Conservation (phyloP, 2,113 vertebrate genomes). For the Psilopogon haemacephalus region DNA sequence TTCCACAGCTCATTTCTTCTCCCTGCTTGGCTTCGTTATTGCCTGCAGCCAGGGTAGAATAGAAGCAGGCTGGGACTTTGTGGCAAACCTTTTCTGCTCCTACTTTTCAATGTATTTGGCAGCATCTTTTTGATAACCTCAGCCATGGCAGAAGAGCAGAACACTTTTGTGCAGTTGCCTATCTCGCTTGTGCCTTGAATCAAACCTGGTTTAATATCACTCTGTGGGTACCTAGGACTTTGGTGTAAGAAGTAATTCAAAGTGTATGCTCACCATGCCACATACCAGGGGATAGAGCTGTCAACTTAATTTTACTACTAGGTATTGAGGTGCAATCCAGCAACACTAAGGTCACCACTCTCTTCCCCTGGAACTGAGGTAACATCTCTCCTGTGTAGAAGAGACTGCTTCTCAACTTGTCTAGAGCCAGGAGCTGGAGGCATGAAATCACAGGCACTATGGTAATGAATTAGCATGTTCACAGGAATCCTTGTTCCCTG, state of each 20-base stretch:
- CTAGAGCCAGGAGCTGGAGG: background rate
- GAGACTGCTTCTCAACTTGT: background rate
- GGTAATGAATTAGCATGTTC: background rate
- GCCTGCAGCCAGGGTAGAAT: background rate
- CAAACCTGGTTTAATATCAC: background rate
- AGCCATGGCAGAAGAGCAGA: background rate
- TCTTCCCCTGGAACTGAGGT: background rate
- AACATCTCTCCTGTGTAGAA: background rate
- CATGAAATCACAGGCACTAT: background rate
- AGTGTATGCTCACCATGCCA: background rate
- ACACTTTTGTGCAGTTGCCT: background rate
- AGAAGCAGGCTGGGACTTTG: background rate
- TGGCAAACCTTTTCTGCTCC: background rate
- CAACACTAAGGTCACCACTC: background rate
- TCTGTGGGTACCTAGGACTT: background rate
- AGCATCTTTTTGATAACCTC: background rate
- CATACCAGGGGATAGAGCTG: background rate
- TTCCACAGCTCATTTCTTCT: background rate
- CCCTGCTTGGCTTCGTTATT: background rate
- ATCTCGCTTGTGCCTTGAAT: background rate
- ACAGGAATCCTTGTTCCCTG: background rate
- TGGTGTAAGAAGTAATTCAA: background rate
- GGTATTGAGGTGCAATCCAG: background rate
- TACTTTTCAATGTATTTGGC: background rate
- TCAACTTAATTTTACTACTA: background rate